Evolutionary conservation across 2,888 invertebrate species (phyloP), one percentile per base, ranked within the genome.

Genomic region (Leptogaster cylindrica): DNA sequence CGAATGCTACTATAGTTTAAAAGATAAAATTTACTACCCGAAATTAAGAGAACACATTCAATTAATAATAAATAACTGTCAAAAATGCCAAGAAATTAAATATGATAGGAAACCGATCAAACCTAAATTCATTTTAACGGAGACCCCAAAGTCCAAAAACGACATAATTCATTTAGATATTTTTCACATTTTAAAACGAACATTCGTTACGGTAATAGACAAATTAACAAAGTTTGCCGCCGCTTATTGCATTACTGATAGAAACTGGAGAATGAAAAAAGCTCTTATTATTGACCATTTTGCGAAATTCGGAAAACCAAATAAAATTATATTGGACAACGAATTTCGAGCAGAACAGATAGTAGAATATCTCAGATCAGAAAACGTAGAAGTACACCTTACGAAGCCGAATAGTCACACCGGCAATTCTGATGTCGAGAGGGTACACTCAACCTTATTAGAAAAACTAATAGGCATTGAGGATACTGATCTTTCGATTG

Each of bases 371-470:
- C 31, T 70, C 2, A 66, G 58, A n/a, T 41, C 55, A 50, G 48
- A 41, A 23, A 46, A 64, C 18, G 28, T 70, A 3, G 69, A 70
- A 46, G 61, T 68, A 28, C 68, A 69, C 50, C 66, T 31, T 41
- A 69, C 64, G 16, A 66, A 41, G 31, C 52, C 58, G n/a, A 68
- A 69, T 33, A 70, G 61, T 31, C 68, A 69, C 23, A 70, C 66
- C 7, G 68, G 61, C 3, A 71, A 71, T 50, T 23, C 61, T 0
- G 68, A 71, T 16, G 33, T 69, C n/a, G 68, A 71, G 65, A 68
- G 70, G 46, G 27, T 70, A 23, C 70, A 72, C 44, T 70, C 70
- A 16, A 70, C 70, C 33, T 50, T 71, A 23, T 66, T 69, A 66
- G 70, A 70, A 65, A 72, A 71, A 63, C 50, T 69, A 36, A 67